Base-by-base conservation (phyloP, 2,888 invertebrate species). In the Drosophila yooni region DNA sequence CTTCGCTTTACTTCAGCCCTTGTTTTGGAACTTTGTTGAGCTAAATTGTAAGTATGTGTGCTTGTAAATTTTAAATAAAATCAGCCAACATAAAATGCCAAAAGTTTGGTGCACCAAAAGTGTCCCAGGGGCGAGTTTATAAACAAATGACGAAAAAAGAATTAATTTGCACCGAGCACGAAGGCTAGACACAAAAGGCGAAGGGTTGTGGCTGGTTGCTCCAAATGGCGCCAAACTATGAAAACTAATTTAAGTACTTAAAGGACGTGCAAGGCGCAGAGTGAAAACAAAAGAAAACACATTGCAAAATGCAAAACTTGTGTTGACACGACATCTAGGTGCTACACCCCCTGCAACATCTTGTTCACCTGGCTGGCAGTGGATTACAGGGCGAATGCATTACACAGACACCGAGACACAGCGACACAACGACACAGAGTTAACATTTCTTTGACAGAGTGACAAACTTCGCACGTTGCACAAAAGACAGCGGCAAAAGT, bases 211-310 rank as follows among this genome's bases (percentile, higher is more conserved):
- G 58, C 57, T 46, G 53, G 13, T 53, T 63, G 40, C 56, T 53
- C 66, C 71, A 76, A 76, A 76, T 71, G 76, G 74, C 67, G 78
- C 69, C 77, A 81, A 84, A 87, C 81, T 85, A 85, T 85, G 88
- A 87, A 87, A 85, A 85, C 88, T 85, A 84, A 82, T 85, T 85
- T 85, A 87, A 84, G 76, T 84, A 81, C 79, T 87, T 87, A 77
- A 76, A 71, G 65, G 70, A 61, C 62, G 72, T 59, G 70, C 65
- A 46, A 36, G 43, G 52, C 27, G 57, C 43, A 52, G 51, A 18
- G 34, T 46, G 36, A 48, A 68, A 40, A 70, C 65, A 75, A 73
- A 76, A 66, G 76, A 79, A 74, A 87, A 76, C 85, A 84, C 81
- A 82, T 68, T 69, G 83, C 76, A 76, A 75, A 87, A 85, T 85